Percentiles rank a stretch among this genome's conserved stretches.
Evolutionary conservation across 1,140 invertebrate genomes (phyloP).

Genomic region (Caenorhabditis briggsae): DNA sequence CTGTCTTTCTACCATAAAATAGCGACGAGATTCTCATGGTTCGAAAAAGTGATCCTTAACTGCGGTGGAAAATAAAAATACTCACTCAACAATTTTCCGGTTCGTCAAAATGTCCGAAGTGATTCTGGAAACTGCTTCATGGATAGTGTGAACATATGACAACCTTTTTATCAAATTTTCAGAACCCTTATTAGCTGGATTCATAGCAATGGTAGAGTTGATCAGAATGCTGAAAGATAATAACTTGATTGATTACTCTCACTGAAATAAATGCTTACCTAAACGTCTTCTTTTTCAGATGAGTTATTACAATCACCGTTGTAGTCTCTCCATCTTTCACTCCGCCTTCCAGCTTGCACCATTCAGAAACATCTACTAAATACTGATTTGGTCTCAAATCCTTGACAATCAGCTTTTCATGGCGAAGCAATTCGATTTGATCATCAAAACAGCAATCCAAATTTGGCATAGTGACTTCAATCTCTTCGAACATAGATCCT

Average conservation of each 20-base stretch:
- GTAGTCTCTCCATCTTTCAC: constrained; percentile 17
- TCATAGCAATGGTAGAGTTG: neutral
- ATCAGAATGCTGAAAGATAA: neutral
- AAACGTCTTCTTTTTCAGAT: neutral
- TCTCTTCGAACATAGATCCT: neutral
- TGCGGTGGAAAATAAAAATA: neutral
- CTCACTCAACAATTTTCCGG: neutral
- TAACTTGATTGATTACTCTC: neutral
- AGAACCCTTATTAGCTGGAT: neutral
- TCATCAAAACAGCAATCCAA: neutral
- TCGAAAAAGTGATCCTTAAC: neutral
- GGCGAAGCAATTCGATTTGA: neutral
- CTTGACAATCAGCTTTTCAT: neutral
- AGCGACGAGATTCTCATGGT: neutral
- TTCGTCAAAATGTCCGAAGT: neutral
- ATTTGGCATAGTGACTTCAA: neutral
- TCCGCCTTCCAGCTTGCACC: neutral
- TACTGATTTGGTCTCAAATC: neutral
- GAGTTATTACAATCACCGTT: neutral
- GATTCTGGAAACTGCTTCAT: neutral
- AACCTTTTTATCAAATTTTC: neutral
- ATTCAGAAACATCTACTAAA: constrained; percentile 7
- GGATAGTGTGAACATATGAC: neutral
- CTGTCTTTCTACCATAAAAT: neutral
- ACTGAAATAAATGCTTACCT: neutral